Conservation (phyloP, 1,140 invertebrate genomes). For the Cyclargus thomasi region DNA sequence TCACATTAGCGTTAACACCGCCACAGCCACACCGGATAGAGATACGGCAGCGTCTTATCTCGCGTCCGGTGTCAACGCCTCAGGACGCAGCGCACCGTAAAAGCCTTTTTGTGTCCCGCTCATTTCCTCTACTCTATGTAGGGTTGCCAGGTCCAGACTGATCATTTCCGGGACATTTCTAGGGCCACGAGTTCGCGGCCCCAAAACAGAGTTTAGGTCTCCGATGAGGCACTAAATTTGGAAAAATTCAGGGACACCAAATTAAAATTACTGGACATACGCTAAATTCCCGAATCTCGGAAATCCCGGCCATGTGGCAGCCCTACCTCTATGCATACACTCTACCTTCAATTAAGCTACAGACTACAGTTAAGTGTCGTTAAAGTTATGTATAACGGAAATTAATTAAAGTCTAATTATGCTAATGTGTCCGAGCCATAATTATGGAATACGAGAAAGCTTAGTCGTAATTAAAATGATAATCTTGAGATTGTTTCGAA, state of each 20-base stretch:
- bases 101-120: conserved; percentile 9
- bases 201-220: too few species aligned
- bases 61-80: conserved; percentile 10
- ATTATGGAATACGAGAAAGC: background rate
- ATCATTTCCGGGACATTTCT: too few species aligned
- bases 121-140: background rate
- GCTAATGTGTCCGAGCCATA: background rate
- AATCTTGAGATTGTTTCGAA: too few species aligned
- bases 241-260: too few species aligned
- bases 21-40: background rate
- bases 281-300: background rate
- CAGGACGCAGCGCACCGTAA: background rate
- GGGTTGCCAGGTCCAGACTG: too few species aligned
- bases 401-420: background rate
- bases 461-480: background rate
- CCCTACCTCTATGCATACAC: background rate
- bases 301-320: background rate
- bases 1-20: background rate
- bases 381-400: background rate
- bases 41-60: background rate
- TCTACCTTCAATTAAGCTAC: background rate
- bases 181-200: too few species aligned
- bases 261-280: too few species aligned
- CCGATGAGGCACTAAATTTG: too few species aligned
- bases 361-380: background rate